These are phyloP conservation scores for Bathynomus jamesi DNA, from an alignment of 1,140 invertebrate genomes.

Conservation along the genomic window DNA sequence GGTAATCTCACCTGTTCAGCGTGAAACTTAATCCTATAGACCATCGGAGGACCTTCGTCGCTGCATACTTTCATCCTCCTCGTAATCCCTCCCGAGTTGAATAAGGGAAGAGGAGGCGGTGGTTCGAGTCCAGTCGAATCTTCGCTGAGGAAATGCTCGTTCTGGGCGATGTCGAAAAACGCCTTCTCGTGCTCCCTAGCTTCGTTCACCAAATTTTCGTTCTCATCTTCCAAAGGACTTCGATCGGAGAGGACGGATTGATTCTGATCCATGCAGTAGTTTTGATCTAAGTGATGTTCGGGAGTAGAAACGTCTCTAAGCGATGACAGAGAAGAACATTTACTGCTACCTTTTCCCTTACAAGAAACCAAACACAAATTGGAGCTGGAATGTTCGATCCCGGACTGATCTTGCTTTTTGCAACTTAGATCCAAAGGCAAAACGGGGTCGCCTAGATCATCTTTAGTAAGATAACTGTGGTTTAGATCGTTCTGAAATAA, in stretches of 20 bases:
- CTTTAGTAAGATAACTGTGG: too few species aligned
- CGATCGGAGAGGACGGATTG: conserved; percentile 23
- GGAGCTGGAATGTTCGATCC: too few species aligned
- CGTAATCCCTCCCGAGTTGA: conserved; percentile 15
- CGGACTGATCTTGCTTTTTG: neutral
- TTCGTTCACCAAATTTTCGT: conserved; percentile 30
- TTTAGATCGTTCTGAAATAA: too few species aligned
- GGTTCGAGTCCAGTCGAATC: conserved; percentile 27
- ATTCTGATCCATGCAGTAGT: too few species aligned
- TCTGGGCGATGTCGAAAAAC: conserved; percentile 24
- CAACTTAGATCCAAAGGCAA: neutral
- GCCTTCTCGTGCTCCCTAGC: conserved; percentile 26
- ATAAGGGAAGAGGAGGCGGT: conserved; percentile 24
- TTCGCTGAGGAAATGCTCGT: conserved; percentile 27
- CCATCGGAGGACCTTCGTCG: conserved; percentile 28
- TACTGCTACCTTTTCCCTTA: too few species aligned
- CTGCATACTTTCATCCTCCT: conserved; percentile 16
- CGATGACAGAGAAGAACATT: too few species aligned
- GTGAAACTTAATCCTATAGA: conserved; percentile 23
- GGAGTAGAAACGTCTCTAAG: too few species aligned
- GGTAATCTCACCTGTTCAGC: conserved; percentile 22
- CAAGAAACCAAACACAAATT: too few species aligned
- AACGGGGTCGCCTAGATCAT: too few species aligned
- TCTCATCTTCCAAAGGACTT: conserved; percentile 22
- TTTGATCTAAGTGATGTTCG: too few species aligned